These are phyloP conservation scores for Dromaius novaehollandiae DNA, from an alignment of 2,113 vertebrate genomes.

Conservation along the genomic window DNA sequence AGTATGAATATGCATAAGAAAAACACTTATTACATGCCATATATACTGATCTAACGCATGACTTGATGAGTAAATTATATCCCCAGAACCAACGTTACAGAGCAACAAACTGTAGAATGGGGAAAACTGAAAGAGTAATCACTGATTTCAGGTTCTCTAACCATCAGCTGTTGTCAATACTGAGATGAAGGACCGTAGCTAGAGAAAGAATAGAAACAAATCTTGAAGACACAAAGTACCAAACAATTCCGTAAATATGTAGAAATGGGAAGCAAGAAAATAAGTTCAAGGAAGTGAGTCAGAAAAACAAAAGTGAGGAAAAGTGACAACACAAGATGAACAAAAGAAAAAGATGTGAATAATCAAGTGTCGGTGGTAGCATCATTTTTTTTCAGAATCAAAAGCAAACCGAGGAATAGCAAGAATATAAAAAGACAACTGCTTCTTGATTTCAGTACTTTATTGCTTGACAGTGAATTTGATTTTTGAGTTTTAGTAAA, in stretches of 20 bases:
- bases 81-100: not conserved
- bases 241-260: not conserved
- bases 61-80: not conserved
- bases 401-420: not conserved
- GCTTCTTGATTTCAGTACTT: not conserved
- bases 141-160: not conserved
- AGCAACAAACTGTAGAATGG: not conserved
- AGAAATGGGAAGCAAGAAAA: not conserved
- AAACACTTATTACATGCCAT: not conserved
- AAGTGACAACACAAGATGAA: not conserved
- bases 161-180: constrained; percentile 38
- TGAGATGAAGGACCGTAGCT: not conserved
- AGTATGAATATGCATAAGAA: not conserved
- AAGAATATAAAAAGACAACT: not conserved
- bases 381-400: not conserved
- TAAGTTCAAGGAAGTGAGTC: not conserved
- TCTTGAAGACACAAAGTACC: not conserved
- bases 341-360: not conserved
- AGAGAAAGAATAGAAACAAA: not conserved
- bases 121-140: not conserved
- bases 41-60: not conserved
- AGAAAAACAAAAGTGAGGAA: not conserved
- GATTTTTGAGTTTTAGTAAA: constrained; percentile 1
- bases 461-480: not conserved
- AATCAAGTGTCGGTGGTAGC: not conserved